Evolutionary conservation across 2,113 vertebrate genomes (phyloP).

Genomic region (Capra hircus): DNA sequence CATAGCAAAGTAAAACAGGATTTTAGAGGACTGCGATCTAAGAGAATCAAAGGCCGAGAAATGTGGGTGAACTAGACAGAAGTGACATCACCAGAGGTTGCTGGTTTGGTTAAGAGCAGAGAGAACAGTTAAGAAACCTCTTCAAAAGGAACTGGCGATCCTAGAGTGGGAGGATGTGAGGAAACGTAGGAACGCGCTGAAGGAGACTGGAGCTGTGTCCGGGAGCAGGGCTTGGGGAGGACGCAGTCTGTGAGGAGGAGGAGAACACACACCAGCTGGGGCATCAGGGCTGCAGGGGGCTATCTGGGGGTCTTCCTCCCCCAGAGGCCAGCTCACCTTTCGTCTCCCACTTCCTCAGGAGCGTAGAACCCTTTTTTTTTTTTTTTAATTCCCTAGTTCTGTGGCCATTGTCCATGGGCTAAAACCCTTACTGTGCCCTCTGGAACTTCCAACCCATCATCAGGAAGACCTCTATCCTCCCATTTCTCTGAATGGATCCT

Average conservation of each 20-base stretch:
- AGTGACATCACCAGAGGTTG: background rate
- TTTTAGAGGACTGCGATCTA: background rate
- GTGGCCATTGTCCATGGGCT: background rate
- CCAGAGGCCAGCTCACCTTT: background rate
- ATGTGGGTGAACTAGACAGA: background rate
- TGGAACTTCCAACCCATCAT: background rate
- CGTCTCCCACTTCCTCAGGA: background rate
- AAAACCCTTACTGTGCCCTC: background rate
- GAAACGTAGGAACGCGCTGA: background rate
- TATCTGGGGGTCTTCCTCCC: background rate
- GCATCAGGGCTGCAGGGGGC: background rate
- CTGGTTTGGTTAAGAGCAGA: background rate
- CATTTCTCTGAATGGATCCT: background rate
- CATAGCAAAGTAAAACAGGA: background rate
- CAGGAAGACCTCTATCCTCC: background rate
- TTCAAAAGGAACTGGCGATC: background rate
- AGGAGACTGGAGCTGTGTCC: background rate
- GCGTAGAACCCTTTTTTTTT: background rate
- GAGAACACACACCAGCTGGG: fast-evolving
- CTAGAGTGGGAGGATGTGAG: background rate
- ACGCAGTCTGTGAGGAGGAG: background rate
- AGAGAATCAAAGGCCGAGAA: background rate
- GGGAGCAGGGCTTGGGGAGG: background rate
- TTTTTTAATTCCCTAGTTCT: background rate
- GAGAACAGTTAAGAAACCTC: background rate